These are phyloP conservation scores for Brachyalestes nurse DNA, from an alignment of 2,797 vertebrate species.

Conservation along the genomic window DNA sequence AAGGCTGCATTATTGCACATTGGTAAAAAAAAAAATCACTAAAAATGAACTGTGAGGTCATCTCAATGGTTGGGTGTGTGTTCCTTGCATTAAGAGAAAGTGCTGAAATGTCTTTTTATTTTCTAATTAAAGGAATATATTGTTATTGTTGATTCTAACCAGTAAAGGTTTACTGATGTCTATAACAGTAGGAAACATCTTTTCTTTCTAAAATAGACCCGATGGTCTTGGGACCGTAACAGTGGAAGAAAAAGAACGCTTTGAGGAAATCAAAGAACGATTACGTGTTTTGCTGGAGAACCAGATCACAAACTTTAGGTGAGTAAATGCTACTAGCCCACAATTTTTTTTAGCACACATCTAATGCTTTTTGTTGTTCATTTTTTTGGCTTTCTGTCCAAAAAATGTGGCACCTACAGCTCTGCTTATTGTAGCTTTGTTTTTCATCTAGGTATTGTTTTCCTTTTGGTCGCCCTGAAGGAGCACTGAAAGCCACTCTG, in stretches of 20 bases:
- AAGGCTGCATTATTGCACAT: too few relatives aligned
- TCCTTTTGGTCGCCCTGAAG: slow-evolving; percentile 98
- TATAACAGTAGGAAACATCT: slow-evolving; percentile 42
- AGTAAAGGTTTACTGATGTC: not conserved
- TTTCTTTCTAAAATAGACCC: slow-evolving; percentile 79
- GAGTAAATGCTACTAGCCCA: slow-evolving; percentile 8
- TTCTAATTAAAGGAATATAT: not conserved
- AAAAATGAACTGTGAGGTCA: too few relatives aligned
- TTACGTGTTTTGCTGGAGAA: slow-evolving; percentile 97
- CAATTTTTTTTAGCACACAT: slow-evolving; percentile 4
- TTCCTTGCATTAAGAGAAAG: not conserved
- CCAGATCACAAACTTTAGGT: slow-evolving; percentile 99
- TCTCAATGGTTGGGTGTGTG: slow-evolving; percentile 7
- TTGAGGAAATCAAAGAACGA: slow-evolving; percentile 98
- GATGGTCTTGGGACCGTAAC: slow-evolving; percentile 98
- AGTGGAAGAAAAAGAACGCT: slow-evolving; percentile 97
- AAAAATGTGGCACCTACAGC: slow-evolving; percentile 8
- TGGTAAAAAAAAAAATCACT: too few relatives aligned
- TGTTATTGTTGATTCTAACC: not conserved
- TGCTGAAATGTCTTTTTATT: not conserved
- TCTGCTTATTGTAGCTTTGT: slow-evolving; percentile 36
- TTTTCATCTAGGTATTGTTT: slow-evolving; percentile 90
- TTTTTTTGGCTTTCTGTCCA: slow-evolving; percentile 12
- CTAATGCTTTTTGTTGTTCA: slow-evolving; percentile 10
- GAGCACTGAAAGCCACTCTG: slow-evolving; percentile 97